Evolutionary conservation across 2,888 invertebrate species (phyloP).

Genomic region (Glaucopsyche alexis): DNA sequence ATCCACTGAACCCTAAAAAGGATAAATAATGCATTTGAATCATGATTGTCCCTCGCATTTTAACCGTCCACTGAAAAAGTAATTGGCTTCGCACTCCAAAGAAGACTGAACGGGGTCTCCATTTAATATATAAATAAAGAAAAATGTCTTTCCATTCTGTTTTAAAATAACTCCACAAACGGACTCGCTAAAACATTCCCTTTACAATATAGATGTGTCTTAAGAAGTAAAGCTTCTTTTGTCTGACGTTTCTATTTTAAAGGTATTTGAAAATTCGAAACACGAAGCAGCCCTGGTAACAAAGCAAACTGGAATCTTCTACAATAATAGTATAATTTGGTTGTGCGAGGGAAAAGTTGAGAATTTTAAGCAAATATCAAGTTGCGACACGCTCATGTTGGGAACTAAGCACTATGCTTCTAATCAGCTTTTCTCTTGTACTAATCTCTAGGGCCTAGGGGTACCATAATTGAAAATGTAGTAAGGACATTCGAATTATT

Average conservation of each 20-base stretch:
- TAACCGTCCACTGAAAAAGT: slow-evolving; percentile 26
- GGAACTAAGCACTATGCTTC: not conserved
- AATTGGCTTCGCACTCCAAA: slow-evolving; percentile 19
- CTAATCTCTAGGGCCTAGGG: no score
- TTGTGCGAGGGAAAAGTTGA: not conserved
- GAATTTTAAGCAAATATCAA: not conserved
- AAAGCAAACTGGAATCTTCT: slow-evolving; percentile 25
- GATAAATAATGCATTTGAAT: slow-evolving; percentile 13
- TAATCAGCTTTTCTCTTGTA: slow-evolving; percentile 1
- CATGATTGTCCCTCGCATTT: slow-evolving; percentile 13
- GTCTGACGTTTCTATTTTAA: slow-evolving; percentile 31
- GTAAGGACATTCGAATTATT: no score
- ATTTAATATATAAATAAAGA: slow-evolving; percentile 30
- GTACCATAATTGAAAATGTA: no score
- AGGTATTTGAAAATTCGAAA: slow-evolving; percentile 29
- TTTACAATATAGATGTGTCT: slow-evolving; percentile 33
- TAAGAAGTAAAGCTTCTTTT: slow-evolving; percentile 33
- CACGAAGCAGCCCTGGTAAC: not conserved
- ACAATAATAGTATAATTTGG: slow-evolving; percentile 21
- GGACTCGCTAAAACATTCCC: slow-evolving; percentile 31
- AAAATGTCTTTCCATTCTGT: slow-evolving; percentile 30
- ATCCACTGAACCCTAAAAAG: not conserved
- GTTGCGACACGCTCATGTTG: not conserved
- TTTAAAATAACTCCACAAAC: slow-evolving; percentile 30
- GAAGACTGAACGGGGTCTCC: slow-evolving; percentile 19